phyloP scores from a whole-genome alignment of 2,888 invertebrate species.

The Lasioglossum figueresi region DNA sequence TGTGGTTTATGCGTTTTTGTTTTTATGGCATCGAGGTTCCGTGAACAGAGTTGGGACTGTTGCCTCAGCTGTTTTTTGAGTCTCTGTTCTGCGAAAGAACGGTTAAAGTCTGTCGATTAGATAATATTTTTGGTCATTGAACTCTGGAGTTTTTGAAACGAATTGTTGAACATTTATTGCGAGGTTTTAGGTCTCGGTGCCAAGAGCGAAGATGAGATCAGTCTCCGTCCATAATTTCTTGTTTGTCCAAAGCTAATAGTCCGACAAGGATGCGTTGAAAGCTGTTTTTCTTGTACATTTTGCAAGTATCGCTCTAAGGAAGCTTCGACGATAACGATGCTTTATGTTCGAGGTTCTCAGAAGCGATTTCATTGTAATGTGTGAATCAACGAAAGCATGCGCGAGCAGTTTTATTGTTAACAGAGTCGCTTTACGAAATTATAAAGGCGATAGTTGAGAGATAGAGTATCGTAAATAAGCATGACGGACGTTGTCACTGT shows the following conservation, averaged over 20 bases:
- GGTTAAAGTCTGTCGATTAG: not conserved
- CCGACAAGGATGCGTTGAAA: not conserved
- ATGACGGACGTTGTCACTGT: slow-evolving; percentile 13
- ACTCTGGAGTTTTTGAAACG: not conserved
- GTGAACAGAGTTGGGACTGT: not conserved
- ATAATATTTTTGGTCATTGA: not conserved
- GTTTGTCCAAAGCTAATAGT: slow-evolving; percentile 17
- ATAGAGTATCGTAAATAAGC: not conserved
- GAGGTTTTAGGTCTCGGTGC: not conserved
- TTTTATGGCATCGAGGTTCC: not conserved
- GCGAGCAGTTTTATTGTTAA: not conserved
- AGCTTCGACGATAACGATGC: not conserved
- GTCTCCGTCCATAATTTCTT: slow-evolving; percentile 45
- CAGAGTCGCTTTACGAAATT: slow-evolving; percentile 9
- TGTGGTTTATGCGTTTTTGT: slow-evolving; percentile 5
- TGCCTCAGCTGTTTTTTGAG: not conserved
- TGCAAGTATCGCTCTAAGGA: not conserved
- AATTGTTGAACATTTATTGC: not conserved
- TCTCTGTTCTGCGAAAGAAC: not conserved
- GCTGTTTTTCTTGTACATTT: not conserved
- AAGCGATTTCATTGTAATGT: not conserved
- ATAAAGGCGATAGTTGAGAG: slow-evolving; percentile 1
- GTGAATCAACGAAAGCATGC: not conserved
- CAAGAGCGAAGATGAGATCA: slow-evolving; percentile 10
- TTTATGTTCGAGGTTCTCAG: not conserved